Conservation (phyloP, 2,888 invertebrate species). For the Troilus luridus region DNA sequence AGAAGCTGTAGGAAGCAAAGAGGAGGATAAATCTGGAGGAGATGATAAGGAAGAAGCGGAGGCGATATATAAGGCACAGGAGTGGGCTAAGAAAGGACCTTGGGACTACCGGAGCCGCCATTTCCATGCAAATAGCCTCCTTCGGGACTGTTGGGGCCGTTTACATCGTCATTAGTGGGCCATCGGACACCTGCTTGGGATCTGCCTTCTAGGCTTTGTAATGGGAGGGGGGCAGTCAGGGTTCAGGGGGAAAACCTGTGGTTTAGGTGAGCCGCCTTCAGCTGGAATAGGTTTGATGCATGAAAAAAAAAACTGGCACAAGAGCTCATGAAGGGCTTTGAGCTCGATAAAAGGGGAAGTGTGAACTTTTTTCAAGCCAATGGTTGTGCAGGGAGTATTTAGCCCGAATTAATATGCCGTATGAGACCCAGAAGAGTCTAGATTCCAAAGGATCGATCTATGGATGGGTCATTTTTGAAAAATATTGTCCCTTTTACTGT, state of each 20-base stretch:
- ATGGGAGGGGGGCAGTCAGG: neutral
- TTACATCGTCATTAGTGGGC: conserved; percentile 41
- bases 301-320: no score
- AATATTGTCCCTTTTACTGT: no score
- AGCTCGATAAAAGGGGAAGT: no score
- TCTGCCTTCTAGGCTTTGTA: conserved; percentile 2
- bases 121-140: conserved; percentile 37
- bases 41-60: conserved; percentile 20
- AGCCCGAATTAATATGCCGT: no score
- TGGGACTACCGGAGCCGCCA: neutral
- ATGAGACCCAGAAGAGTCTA: no score
- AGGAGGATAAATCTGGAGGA: conserved; percentile 2
- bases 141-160: conserved; percentile 31
- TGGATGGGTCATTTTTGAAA: no score
- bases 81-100: conserved; percentile 40
- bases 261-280: neutral
- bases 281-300: no score
- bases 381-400: no score
- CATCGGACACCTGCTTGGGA: conserved; percentile 20
- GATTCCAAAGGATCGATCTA: no score
- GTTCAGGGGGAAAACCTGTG: neutral
- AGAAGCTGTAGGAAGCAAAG: neutral
- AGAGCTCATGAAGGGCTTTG: no score
- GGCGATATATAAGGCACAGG: conserved; percentile 28
- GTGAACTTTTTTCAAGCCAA: no score